Evolutionary conservation across 1,140 invertebrate species (phyloP), one percentile per base, ranked within the genome.

Genomic region (Drosophila ananassae): DNA sequence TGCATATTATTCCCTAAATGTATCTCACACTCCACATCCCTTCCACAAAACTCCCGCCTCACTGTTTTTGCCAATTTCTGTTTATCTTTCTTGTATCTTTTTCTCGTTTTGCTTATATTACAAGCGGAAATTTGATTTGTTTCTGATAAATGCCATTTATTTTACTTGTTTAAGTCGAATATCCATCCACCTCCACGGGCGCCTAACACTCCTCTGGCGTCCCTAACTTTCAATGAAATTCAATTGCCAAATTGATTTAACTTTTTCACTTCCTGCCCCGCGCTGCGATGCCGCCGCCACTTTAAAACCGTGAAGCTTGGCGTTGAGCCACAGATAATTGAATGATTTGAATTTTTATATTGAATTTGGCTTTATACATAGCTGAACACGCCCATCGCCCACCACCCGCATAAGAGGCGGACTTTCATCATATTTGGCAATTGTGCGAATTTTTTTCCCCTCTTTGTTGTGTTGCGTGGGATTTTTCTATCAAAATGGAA

Each of bases 261-360:
- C 75, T 82, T 87, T 89, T 82, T 69, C 22, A 25, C 32, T 22
- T 39, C 10, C 44, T 32, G 22, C 37, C 9, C 8, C 30, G 30
- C 8, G 6, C 32, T 5, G 6, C 32, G 21, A 22, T 3, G 9
- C 44, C 8, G 37, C n/a, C 8, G 37, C n/a, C 13, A 12, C 10
- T 28, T 24, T 41, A 37, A 21, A 68, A 32, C 57, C 59, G 52
- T 32, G 32, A 39, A 39, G 39, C 61, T 7, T 44, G 53, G 66
- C 60, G 77, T 63, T 83, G 79, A 83, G 84, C 84, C 84, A 58
- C 83, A 87, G 84, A 89, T 89, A 89, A 89, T 89, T 89, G 84
- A 89, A 89, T 89, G 83, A 89, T 89, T 89, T 89, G 83, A 89
- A 89, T 89, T 89, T 89, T 89, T 89, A 83, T 89, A 89, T 89